A percentile compares a stretch with the other conserved stretches of the same genome.
Conservation (phyloP, 2,113 vertebrate species). For the Trichomycterus rosablanca region DNA sequence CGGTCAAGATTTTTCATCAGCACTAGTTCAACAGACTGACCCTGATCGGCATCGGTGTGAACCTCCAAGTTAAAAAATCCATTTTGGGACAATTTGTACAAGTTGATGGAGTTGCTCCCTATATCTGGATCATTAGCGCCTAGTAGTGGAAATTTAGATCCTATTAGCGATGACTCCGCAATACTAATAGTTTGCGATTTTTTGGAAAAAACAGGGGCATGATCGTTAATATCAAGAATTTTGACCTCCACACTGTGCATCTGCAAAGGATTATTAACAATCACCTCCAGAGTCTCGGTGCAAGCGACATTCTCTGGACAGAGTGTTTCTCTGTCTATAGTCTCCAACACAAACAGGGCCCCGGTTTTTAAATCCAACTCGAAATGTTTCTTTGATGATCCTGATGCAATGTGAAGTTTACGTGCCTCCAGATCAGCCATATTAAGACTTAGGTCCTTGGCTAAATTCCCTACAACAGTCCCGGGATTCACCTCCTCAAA, state of each 20-base stretch:
- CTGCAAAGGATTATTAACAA: slow-evolving; percentile 64
- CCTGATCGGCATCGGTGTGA: slow-evolving; percentile 62
- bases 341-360: slow-evolving; percentile 59
- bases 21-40: slow-evolving; percentile 68
- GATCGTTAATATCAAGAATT: slow-evolving; percentile 78
- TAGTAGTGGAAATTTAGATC: slow-evolving; percentile 63
- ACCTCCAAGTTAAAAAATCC: slow-evolving; percentile 61
- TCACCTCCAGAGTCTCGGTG: slow-evolving; percentile 58
- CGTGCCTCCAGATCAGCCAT: slow-evolving; percentile 49
- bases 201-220: slow-evolving; percentile 66
- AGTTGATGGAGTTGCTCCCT: slow-evolving; percentile 63
- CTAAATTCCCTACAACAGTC: slow-evolving; percentile 52
- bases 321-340: slow-evolving; percentile 64
- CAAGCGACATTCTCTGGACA: slow-evolving; percentile 57
- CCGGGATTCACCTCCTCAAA: slow-evolving; percentile 52
- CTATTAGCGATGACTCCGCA: slow-evolving; percentile 59
- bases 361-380: slow-evolving; percentile 65
- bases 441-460: slow-evolving; percentile 54
- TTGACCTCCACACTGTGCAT: slow-evolving; percentile 70
- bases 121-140: slow-evolving; percentile 68
- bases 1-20: slow-evolving; percentile 72
- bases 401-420: slow-evolving; percentile 57
- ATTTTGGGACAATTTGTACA: slow-evolving; percentile 71
- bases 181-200: slow-evolving; percentile 64
- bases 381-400: slow-evolving; percentile 54